Evolutionary conservation across 2,797 vertebrate species (phyloP).

Genomic region (Rallus crepitans): DNA sequence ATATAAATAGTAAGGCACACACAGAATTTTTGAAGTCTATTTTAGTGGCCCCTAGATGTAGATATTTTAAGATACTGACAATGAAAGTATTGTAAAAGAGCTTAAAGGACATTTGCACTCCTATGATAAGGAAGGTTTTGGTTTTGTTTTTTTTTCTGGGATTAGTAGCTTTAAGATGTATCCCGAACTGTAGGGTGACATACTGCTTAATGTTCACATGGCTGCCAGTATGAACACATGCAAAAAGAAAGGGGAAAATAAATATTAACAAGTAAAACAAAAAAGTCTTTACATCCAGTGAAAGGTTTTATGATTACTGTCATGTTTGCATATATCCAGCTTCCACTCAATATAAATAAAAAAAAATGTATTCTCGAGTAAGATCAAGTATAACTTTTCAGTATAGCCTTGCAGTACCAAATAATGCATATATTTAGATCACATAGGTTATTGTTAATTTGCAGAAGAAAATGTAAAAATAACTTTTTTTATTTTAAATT

Average conservation of each 20-base stretch:
- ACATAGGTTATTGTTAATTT: background rate
- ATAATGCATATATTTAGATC: background rate
- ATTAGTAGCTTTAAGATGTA: background rate
- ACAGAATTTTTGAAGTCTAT: slow-evolving; percentile 23
- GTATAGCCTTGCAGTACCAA: background rate
- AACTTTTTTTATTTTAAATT: background rate
- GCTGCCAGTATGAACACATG: background rate
- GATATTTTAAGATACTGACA: slow-evolving; percentile 25
- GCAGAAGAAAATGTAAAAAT: background rate
- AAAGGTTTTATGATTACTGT: background rate
- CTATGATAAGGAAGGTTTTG: background rate
- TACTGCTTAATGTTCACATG: background rate
- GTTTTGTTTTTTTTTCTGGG: background rate
- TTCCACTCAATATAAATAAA: background rate
- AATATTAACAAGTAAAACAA: background rate
- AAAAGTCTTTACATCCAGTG: background rate
- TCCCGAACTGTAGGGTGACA: background rate
- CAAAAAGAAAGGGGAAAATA: background rate
- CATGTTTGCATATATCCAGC: background rate
- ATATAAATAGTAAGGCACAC: slow-evolving; percentile 32
- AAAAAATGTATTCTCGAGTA: background rate
- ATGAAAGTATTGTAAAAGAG: slow-evolving; percentile 21
- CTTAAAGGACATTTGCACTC: slow-evolving; percentile 33
- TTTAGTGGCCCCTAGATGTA: background rate
- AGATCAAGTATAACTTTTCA: background rate